Evolutionary conservation across 2,888 invertebrate species (phyloP).

Genomic region (Entomobrya proxima): DNA sequence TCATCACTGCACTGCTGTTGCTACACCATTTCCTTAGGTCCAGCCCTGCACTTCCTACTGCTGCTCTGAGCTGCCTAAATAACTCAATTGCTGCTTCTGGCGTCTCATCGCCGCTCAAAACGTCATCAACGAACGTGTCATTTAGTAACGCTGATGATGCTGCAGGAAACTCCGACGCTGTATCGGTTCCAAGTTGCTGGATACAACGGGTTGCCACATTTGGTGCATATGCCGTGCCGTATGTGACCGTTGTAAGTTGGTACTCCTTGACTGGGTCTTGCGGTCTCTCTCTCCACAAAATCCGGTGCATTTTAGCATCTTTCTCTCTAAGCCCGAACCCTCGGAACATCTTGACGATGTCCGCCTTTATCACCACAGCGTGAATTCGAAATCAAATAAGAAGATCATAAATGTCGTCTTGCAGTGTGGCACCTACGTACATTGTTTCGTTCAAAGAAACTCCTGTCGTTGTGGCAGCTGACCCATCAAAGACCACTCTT

Average conservation of each 20-base stretch:
- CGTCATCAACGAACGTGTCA: constrained; percentile 76
- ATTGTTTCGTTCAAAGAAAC: constrained; percentile 76
- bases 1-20: constrained; percentile 19
- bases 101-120: constrained; percentile 11
- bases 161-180: constrained; percentile 44
- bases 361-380: constrained; percentile 76
- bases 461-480: constrained; percentile 25
- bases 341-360: constrained; percentile 77
- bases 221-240: constrained; percentile 76
- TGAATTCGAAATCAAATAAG: constrained; percentile 75
- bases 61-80: constrained; percentile 4
- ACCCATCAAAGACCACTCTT: constrained; percentile 70
- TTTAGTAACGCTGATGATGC: constrained; percentile 63
- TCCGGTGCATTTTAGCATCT: constrained; percentile 76
- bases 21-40: constrained; percentile 50
- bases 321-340: constrained; percentile 74
- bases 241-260: constrained; percentile 76
- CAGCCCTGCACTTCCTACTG: background rate
- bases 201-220: constrained; percentile 75
- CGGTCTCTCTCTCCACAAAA: constrained; percentile 76
- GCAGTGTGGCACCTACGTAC: constrained; percentile 76
- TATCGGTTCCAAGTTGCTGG: constrained; percentile 74
- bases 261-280: constrained; percentile 67
- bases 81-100: constrained; percentile 21
- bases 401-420: constrained; percentile 76